Conservation (phyloP, 1,140 invertebrate species). For the Drosophila neocordata region DNA sequence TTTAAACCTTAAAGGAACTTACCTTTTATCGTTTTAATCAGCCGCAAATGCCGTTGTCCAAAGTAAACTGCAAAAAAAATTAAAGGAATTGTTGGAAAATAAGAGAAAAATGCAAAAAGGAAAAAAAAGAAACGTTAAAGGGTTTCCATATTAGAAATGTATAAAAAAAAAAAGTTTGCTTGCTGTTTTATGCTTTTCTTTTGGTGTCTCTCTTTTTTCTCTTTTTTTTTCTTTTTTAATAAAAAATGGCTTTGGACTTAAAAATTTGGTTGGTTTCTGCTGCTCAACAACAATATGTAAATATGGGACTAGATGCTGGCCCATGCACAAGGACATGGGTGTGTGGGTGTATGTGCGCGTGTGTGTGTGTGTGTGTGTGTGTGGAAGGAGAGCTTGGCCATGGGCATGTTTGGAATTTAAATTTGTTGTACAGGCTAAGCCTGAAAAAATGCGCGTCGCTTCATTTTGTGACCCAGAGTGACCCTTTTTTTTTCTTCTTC, state of each 20-base stretch:
- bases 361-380: constrained; percentile 20
- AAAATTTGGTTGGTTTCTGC: constrained; percentile 26
- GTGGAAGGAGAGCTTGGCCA: constrained; percentile 18
- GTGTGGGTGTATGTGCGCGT: not conserved
- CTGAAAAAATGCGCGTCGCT: constrained; percentile 56
- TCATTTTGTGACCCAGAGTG: constrained; percentile 47
- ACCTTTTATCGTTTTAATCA: constrained; percentile 75
- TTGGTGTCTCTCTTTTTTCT: not conserved
- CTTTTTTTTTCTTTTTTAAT: constrained; percentile 30
- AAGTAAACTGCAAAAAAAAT: constrained; percentile 36
- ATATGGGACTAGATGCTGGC: constrained; percentile 4
- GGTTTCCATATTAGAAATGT: constrained; percentile 74
- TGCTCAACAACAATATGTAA: constrained; percentile 11
- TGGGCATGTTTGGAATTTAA: constrained; percentile 72
- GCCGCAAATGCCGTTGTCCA: constrained; percentile 36
- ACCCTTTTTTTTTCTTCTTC: constrained; percentile 46
- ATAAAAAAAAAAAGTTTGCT: constrained; percentile 47
- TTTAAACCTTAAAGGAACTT: constrained; percentile 30
- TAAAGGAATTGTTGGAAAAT: constrained; percentile 2
- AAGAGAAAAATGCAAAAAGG: constrained; percentile 30
- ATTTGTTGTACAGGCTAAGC: constrained; percentile 57
- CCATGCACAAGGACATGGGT: constrained; percentile 4
- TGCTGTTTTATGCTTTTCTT: constrained; percentile 22
- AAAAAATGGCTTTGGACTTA: constrained; percentile 52
- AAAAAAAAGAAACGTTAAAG: constrained; percentile 35